phyloP scores from a whole-genome alignment of 1,140 invertebrate genomes.

The Zaprionus capensis region DNA sequence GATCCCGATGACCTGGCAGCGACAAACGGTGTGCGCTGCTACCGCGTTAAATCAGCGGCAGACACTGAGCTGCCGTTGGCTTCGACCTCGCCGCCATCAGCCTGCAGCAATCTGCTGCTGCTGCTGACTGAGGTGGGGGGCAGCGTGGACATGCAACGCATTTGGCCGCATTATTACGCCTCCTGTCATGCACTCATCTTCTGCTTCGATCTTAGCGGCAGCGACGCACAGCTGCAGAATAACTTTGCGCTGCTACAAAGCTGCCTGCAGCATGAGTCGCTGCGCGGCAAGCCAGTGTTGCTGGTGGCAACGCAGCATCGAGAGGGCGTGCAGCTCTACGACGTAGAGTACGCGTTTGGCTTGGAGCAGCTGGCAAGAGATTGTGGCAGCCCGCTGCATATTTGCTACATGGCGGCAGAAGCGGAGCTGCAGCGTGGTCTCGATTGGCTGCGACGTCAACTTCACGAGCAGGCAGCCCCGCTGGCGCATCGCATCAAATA shows the following conservation, averaged over 20 bases:
- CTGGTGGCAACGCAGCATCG: slow-evolving; percentile 60
- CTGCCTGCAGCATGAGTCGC: slow-evolving; percentile 44
- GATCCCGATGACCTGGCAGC: slow-evolving; percentile 37
- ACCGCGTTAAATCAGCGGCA: not conserved
- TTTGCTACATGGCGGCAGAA: slow-evolving; percentile 52
- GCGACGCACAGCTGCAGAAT: slow-evolving; percentile 33
- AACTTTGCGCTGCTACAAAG: slow-evolving; percentile 48
- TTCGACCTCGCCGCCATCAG: not conserved
- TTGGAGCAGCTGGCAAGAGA: slow-evolving; percentile 55
- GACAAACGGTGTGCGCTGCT: slow-evolving; percentile 75
- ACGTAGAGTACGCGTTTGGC: slow-evolving; percentile 68
- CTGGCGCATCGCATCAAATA: slow-evolving; percentile 58
- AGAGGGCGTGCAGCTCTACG: slow-evolving; percentile 72
- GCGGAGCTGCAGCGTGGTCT: slow-evolving; percentile 45
- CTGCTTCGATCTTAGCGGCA: slow-evolving; percentile 64
- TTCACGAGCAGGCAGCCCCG: slow-evolving; percentile 37
- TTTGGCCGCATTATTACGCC: slow-evolving; percentile 74
- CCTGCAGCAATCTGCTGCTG: not conserved
- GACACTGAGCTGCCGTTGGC: not conserved
- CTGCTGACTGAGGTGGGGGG: slow-evolving; percentile 73
- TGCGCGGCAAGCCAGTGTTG: slow-evolving; percentile 68
- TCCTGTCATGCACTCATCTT: slow-evolving; percentile 65
- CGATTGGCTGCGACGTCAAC: slow-evolving; percentile 56
- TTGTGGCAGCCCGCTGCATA: slow-evolving; percentile 53
- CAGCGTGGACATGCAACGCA: slow-evolving; percentile 73